Evolutionary conservation across 92 coral and sea anemone genomes (phyloP).

Genomic region (Parazoanthus swiftii): DNA sequence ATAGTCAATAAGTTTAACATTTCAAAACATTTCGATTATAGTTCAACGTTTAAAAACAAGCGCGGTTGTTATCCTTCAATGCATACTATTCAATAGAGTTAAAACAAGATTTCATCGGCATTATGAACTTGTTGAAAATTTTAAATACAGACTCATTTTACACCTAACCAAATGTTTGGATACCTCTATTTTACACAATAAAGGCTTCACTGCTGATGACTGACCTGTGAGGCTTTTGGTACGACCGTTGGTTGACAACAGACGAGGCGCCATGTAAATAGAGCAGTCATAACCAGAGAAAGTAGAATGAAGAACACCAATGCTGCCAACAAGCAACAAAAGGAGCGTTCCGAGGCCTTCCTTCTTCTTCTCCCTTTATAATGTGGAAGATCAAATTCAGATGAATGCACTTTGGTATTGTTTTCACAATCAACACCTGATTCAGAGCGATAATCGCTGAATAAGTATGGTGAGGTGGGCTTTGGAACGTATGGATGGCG

Average conservation of each 20-base stretch:
- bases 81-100: no score
- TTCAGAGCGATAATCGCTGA: neutral
- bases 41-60: no score
- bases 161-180: no score
- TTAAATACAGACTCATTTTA: no score
- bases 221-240: conserved; percentile 5
- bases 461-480: conserved; percentile 39
- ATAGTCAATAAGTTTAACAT: no score
- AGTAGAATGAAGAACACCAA: conserved; percentile 44
- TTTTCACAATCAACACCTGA: conserved; percentile 11
- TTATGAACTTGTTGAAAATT: no score
- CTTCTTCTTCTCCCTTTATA: conserved; percentile 23
- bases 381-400: conserved; percentile 40
- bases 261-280: conserved; percentile 37
- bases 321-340: conserved; percentile 32
- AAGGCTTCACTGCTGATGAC: neutral
- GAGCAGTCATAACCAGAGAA: conserved; percentile 54
- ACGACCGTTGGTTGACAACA: conserved; percentile 13
- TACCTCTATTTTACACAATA: no score
- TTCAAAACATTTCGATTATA: no score
- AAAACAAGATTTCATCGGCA: no score
- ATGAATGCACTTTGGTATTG: neutral
- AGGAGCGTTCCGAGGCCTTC: conserved; percentile 19
- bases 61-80: no score
- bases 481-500: conserved; percentile 28